These are phyloP conservation scores for Melolontha melolontha DNA, from an alignment of 2,888 invertebrate genomes.

Conservation along the genomic window DNA sequence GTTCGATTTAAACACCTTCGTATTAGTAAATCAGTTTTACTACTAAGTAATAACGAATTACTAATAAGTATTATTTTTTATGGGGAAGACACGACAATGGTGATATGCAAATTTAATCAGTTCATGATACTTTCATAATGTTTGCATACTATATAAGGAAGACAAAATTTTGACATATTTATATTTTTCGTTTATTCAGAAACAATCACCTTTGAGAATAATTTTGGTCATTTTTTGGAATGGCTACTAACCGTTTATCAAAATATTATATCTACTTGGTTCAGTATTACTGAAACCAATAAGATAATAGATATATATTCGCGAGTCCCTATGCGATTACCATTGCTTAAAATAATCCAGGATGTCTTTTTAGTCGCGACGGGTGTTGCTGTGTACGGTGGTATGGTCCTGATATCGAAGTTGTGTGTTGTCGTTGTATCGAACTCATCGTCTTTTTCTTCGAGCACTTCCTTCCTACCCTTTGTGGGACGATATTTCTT, in stretches of 20 bases:
- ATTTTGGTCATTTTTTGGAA: conserved; percentile 24
- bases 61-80: conserved; percentile 21
- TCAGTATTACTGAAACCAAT: background rate
- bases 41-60: conserved; percentile 14
- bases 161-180: conserved; percentile 52
- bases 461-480: conserved; percentile 50
- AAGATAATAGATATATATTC: conserved; percentile 9
- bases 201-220: conserved; percentile 21
- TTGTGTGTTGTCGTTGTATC: conserved; percentile 57
- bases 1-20: no score
- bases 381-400: conserved; percentile 56
- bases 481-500: conserved; percentile 60
- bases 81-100: conserved; percentile 52
- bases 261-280: conserved; percentile 18
- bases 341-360: conserved; percentile 57
- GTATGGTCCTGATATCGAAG: conserved; percentile 56
- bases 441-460: conserved; percentile 55
- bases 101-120: conserved; percentile 54
- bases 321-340: background rate
- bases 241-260: conserved; percentile 18
- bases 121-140: conserved; percentile 38
- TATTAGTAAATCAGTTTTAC: conserved; percentile 39
- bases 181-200: conserved; percentile 25
- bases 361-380: conserved; percentile 59
- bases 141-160: conserved; percentile 57